Conservation (phyloP, 1,140 invertebrate genomes). For the Radopholus similis region DNA sequence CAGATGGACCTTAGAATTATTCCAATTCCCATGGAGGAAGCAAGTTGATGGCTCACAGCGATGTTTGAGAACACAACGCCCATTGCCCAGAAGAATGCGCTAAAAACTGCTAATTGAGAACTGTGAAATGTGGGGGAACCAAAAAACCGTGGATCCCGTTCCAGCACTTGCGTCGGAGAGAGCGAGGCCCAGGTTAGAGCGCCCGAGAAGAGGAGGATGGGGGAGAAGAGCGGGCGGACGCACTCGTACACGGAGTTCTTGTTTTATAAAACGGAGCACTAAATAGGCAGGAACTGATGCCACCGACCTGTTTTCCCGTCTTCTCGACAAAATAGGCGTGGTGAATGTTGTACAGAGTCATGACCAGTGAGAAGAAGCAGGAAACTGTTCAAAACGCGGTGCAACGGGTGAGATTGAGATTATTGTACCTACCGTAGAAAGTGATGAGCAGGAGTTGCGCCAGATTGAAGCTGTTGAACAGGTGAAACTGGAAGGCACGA, state of each 20-base stretch:
- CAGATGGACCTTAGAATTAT: constrained; percentile 61
- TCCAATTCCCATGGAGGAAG: not conserved
- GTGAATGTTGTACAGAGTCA: constrained; percentile 56
- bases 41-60: constrained; percentile 60
- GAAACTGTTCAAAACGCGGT: too few relatives aligned
- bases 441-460: constrained; percentile 43
- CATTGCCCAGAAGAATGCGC: constrained; percentile 62
- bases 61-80: constrained; percentile 65
- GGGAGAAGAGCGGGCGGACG: constrained; percentile 62
- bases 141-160: constrained; percentile 61
- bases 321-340: constrained; percentile 49
- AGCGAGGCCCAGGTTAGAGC: constrained; percentile 61
- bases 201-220: constrained; percentile 59
- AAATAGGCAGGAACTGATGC: too few relatives aligned
- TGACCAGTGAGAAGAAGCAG: constrained; percentile 48
- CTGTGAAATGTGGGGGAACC: too few relatives aligned
- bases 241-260: constrained; percentile 56
- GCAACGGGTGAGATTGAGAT: constrained; percentile 9
- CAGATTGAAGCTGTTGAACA: constrained; percentile 43
- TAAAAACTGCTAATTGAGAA: too few relatives aligned
- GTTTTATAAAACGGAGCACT: not conserved
- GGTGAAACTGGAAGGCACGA: constrained; percentile 46
- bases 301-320: constrained; percentile 53
- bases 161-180: constrained; percentile 62
- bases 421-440: constrained; percentile 46